These are phyloP conservation scores for Catharus fuscescens DNA, from an alignment of 2,113 vertebrate species.

Conservation along the genomic window DNA sequence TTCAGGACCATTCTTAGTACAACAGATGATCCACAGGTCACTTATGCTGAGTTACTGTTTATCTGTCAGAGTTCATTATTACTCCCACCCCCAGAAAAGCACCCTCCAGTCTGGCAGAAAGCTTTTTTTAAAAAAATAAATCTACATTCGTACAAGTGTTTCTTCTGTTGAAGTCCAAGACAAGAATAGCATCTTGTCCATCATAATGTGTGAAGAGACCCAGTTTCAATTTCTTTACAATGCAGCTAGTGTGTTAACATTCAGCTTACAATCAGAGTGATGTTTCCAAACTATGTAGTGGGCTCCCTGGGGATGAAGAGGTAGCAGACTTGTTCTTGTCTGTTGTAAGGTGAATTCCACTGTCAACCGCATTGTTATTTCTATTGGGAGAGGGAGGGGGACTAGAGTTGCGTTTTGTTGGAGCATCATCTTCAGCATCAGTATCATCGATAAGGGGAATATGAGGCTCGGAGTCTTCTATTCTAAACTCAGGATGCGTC, in stretches of 20 bases:
- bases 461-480: conserved; percentile 99
- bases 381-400: conserved; percentile 94
- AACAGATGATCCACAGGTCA: conserved; percentile 87
- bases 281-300: conserved; percentile 99
- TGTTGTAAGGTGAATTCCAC: conserved; percentile 92
- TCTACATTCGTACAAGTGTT: conserved; percentile 95
- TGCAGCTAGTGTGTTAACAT: conserved; percentile 84
- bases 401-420: conserved; percentile 93
- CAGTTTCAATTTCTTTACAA: conserved; percentile 85
- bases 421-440: conserved; percentile 96
- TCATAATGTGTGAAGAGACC: conserved; percentile 83
- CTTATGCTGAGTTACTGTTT: conserved; percentile 85
- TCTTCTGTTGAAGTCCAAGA: conserved; percentile 92
- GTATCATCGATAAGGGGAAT: conserved; percentile 99
- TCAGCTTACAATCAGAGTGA: conserved; percentile 95
- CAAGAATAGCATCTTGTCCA: conserved; percentile 82
- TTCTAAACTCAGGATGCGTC: conserved; percentile 98
- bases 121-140: conserved; percentile 86
- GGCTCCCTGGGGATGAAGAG: conserved; percentile 93
- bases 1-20: conserved; percentile 80
- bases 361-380: conserved; percentile 99
- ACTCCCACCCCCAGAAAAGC: conserved; percentile 84
- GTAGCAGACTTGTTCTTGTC: conserved; percentile 92
- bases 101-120: conserved; percentile 89
- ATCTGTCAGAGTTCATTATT: conserved; percentile 85